Evolutionary conservation across 23 tunicate genomes (phyloP), one percentile per base, ranked within the genome.

Genomic region (Styela clava): DNA sequence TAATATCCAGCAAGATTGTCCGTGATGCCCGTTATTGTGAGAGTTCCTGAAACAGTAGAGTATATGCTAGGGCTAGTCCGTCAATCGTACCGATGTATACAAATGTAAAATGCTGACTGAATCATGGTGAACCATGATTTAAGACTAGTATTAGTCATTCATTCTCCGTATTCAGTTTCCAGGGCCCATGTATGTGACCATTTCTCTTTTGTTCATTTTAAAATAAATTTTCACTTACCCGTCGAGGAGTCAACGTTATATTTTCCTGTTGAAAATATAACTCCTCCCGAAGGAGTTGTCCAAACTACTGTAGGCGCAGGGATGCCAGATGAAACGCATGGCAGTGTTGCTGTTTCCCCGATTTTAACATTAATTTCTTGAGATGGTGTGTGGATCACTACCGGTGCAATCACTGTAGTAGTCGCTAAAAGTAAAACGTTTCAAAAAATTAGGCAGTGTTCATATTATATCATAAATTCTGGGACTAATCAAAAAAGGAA

Each of bases 1-100:
- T 91, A 91, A 34, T 24, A 24, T 1, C 97, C 97, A 9, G 90
- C 97, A 84, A 86, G 71, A 22, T 82, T 85, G 64, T 85, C 70
- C 19, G 97, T 85, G 27, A 91, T 82, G 1, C 90, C 87, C 2
- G 74, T 70, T 71, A 91, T 91, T 26, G 64, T 82, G 1, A 91
- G 84, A 2, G 89, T 76, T 2, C 97, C 97, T 91, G 69, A 24
- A 73, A 35, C 20, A 22, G 31, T 33, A 24, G 0, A 25, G 24
- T n/a, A n/a, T n/a, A n/a, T n/a, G n/a, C n/a, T n/a, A n/a, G n/a
- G n/a, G n/a, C n/a, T n/a, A n/a, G n/a, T n/a, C n/a, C n/a, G n/a
- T n/a, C n/a, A n/a, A n/a, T n/a, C n/a, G n/a, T n/a, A n/a, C n/a
- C n/a, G n/a, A n/a, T n/a, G n/a, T n/a, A n/a, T n/a, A n/a, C n/a